Evolutionary conservation across 2,888 invertebrate genomes (phyloP), one percentile per base, ranked within the genome.

Genomic region (Cancer borealis): DNA sequence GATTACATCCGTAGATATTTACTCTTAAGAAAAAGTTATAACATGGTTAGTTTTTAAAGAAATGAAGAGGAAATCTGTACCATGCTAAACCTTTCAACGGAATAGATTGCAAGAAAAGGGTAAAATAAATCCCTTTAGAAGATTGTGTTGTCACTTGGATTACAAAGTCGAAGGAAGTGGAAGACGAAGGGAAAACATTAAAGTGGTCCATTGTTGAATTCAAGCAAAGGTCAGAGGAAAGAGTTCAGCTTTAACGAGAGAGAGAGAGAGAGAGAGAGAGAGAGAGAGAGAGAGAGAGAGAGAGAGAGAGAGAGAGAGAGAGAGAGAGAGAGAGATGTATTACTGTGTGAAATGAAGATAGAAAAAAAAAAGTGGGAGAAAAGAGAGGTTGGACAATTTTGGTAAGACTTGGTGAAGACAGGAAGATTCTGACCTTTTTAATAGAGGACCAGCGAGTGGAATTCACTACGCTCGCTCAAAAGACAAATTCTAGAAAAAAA

Each of bases 221-320:
- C 39, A 84, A 84, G 84, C 84, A 84, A 84, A 84, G 84, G 84
- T 84, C 84, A 84, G 84, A 84, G 84, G 84, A 39, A 84, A 84
- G 30, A 84, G 39, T 84, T 84, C 84, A 84, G 84, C 84, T 84
- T 84, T 84, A 84, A 84, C 30, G 39, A 84, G 84, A 84, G 84
- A 84, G 84, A 84, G 84, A 84, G 84, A 84, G 84, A 84, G 84
- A 84, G 84, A 84, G 84, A 84, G 84, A 84, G 84, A 84, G 84
- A 84, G 84, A 84, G 84, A 84, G 84, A 84, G 84, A 84, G 84
- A 84, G 84, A 84, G 84, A 84, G 84, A 84, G 84, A 84, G 84
- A 84, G 84, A 84, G 84, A 84, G 84, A 84, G 84, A 84, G 79
- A 79, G 79, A 79, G 79, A 79, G 79, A 79, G 79, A 79, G 79